Evolutionary conservation across 2,113 vertebrate genomes (phyloP).

Genomic region (Euleptes europaea): DNA sequence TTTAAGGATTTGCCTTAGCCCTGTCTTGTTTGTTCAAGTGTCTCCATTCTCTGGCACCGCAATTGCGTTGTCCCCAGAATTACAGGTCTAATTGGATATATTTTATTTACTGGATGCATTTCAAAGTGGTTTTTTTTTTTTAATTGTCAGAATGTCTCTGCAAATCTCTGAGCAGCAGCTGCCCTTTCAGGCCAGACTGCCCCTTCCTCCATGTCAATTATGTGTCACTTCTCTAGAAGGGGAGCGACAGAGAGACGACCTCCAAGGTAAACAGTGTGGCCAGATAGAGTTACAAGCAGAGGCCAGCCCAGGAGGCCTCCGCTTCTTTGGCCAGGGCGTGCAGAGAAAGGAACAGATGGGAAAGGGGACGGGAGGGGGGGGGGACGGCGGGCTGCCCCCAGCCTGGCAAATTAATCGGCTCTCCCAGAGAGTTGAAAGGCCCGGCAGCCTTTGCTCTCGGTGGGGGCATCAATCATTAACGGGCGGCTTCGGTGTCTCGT

Average conservation of each 20-base stretch:
- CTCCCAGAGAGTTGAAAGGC: background rate
- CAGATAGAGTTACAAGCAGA: background rate
- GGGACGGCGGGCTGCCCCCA: background rate
- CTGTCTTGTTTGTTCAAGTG: background rate
- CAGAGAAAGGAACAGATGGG: background rate
- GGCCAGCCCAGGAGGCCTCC: too few relatives aligned
- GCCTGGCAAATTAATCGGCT: background rate
- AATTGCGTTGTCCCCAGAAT: background rate
- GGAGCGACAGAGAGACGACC: background rate
- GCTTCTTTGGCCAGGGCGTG: background rate
- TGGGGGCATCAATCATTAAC: slow-evolving; percentile 69
- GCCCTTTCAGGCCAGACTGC: background rate
- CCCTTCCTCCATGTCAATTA: background rate
- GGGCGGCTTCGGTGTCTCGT: slow-evolving; percentile 19
- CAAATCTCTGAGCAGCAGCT: background rate
- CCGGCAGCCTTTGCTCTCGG: slow-evolving; percentile 15
- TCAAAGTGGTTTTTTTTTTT: too few relatives aligned
- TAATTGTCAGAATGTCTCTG: too few relatives aligned
- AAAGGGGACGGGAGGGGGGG: background rate
- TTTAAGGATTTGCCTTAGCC: background rate
- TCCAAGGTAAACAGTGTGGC: background rate
- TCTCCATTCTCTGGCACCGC: background rate
- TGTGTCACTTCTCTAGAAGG: background rate
- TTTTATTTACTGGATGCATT: background rate
- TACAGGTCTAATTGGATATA: background rate